phyloP scores from a whole-genome alignment of 2,797 vertebrate genomes.

The Scarus forsteni region DNA sequence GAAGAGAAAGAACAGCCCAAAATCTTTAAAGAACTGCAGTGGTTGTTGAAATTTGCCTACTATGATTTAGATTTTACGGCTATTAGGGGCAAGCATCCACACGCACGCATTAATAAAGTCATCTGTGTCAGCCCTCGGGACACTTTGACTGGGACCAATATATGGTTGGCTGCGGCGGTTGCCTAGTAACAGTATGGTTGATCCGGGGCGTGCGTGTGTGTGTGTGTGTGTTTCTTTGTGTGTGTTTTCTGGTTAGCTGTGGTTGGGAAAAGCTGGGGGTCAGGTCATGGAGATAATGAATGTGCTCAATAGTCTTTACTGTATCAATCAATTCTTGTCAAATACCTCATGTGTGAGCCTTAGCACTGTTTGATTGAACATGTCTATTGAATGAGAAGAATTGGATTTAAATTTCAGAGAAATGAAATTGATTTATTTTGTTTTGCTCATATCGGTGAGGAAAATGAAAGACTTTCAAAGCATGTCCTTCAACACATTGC shows the following conservation, averaged over 20 bases:
- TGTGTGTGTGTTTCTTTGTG: background rate
- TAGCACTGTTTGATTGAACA: constrained; percentile 13
- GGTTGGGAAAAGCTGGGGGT: constrained; percentile 36
- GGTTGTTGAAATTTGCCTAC: background rate
- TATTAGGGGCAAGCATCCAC: constrained; percentile 1
- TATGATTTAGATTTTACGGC: constrained; percentile 10
- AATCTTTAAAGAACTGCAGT: constrained; percentile 2
- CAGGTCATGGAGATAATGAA: constrained; percentile 61
- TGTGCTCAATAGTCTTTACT: constrained; percentile 46
- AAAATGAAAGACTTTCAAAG: constrained; percentile 23
- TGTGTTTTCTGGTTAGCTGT: constrained; percentile 12
- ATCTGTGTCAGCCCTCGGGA: constrained; percentile 47
- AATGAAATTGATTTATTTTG: constrained; percentile 1
- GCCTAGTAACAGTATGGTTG: constrained; percentile 62
- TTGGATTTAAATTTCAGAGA: constrained; percentile 18
- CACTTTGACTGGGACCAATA: constrained; percentile 43
- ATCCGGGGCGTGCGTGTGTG: constrained; percentile 23
- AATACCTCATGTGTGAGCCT: constrained; percentile 37
- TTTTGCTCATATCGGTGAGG: background rate
- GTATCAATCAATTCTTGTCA: constrained; percentile 51
- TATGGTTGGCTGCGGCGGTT: constrained; percentile 54
- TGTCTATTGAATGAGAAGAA: constrained; percentile 29
- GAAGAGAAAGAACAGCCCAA: background rate
- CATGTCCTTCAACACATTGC: background rate
- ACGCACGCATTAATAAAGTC: constrained; percentile 22